These are phyloP conservation scores for Decapterus maruadsi DNA, from an alignment of 2,797 vertebrate genomes.

Conservation along the genomic window DNA sequence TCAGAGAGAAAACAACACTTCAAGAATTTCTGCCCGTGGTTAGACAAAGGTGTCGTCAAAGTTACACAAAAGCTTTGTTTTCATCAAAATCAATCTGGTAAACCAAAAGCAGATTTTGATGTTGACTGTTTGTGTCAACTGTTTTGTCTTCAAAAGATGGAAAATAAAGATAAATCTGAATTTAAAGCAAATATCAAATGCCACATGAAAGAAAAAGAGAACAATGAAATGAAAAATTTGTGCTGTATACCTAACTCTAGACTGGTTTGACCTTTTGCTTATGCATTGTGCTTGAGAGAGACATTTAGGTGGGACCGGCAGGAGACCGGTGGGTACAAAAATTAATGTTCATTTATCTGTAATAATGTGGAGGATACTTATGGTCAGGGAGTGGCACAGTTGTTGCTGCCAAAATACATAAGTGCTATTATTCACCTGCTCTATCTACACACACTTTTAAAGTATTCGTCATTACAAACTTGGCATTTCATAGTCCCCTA, in stretches of 20 bases:
- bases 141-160: slow-evolving; percentile 2
- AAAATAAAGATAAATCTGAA: slow-evolving; percentile 17
- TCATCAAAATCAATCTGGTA: background rate
- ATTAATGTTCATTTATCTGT: background rate
- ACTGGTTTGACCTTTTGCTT: background rate
- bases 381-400: background rate
- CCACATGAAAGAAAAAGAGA: background rate
- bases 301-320: background rate
- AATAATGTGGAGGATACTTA: background rate
- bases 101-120: background rate
- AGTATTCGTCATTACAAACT: slow-evolving; percentile 3
- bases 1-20: background rate
- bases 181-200: background rate
- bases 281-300: too few relatives aligned
- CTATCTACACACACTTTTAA: background rate
- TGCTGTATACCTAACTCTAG: background rate
- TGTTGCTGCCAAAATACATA: background rate
- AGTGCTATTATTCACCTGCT: background rate
- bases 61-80: slow-evolving; percentile 1
- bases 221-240: background rate
- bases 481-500: background rate
- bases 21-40: slow-evolving; percentile 6
- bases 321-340: background rate
- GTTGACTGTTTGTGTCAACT: background rate
- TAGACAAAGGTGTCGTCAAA: background rate